phyloP scores from a whole-genome alignment of 2,888 invertebrate genomes.

The Lottia gigantea region DNA sequence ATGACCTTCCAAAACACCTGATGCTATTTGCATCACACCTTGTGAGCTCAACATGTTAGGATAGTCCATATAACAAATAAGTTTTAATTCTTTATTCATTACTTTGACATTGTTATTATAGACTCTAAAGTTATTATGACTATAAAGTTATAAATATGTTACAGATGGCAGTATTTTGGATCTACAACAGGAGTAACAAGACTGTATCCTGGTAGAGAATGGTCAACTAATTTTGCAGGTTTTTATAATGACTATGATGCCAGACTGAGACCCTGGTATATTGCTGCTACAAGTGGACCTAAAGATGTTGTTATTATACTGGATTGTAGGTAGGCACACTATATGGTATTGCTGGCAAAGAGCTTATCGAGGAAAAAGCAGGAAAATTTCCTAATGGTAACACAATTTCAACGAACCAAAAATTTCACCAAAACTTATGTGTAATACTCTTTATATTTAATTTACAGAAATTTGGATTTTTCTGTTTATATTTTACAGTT shows the following conservation, averaged over 20 bases:
- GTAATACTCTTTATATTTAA: not conserved
- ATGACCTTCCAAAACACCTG: no score
- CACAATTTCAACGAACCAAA: no score
- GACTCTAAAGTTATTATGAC: no score
- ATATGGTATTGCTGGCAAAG: not conserved
- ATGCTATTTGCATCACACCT: no score
- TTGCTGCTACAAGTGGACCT: constrained; percentile 69
- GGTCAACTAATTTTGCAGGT: constrained; percentile 69
- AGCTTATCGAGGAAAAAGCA: no score
- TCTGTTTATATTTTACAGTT: constrained; percentile 40
- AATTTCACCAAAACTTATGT: no score
- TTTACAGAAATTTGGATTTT: not conserved
- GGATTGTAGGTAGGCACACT: constrained; percentile 64
- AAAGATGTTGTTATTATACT: constrained; percentile 69
- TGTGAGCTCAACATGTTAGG: no score
- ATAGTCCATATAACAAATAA: no score
- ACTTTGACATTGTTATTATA: no score
- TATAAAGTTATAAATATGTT: not conserved
- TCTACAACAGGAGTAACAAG: constrained; percentile 66
- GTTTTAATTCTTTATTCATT: no score
- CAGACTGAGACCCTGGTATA: constrained; percentile 68
- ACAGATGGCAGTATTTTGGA: constrained; percentile 69
- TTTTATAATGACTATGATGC: constrained; percentile 70
- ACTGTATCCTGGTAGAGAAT: constrained; percentile 68
- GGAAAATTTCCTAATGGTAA: no score